phyloP scores from a whole-genome alignment of 2,113 vertebrate species.

The Bos indicus region DNA sequence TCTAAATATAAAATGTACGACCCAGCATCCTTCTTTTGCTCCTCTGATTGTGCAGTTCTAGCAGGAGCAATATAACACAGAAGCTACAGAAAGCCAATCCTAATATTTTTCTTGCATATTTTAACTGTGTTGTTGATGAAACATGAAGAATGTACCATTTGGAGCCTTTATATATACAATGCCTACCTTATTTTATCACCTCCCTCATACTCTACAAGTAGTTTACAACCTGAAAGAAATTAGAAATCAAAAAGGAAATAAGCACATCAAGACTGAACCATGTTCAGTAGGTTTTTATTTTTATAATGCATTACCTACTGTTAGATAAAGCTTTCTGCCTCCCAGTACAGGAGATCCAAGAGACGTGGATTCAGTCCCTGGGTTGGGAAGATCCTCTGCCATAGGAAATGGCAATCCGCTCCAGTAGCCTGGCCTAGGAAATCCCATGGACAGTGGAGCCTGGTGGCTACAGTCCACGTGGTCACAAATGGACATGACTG shows the following conservation, averaged over 20 bases:
- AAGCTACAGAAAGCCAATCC: not conserved
- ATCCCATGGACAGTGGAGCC: not conserved
- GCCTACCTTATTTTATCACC: not conserved
- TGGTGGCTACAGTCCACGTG: not conserved
- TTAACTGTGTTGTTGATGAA: not conserved
- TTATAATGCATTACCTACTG: not conserved
- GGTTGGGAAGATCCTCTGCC: not conserved
- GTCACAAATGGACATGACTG: accelerated
- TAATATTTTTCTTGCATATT: not conserved
- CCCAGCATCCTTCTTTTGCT: not conserved
- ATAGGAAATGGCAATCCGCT: not conserved
- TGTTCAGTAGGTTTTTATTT: not conserved
- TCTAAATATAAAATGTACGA: not conserved
- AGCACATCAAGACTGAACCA: not conserved
- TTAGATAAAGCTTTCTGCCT: not conserved
- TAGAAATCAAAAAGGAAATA: not conserved
- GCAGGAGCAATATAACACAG: not conserved
- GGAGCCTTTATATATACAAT: not conserved
- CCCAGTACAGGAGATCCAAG: not conserved
- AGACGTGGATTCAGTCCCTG: not conserved
- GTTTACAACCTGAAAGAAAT: not conserved
- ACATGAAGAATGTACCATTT: not conserved
- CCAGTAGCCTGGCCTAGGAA: not conserved
- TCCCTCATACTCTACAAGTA: not conserved
- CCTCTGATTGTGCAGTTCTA: not conserved